Base-by-base conservation (phyloP, 30 jellyfish, hydroid and myxozoan genomes). In the Hydractinia echinata region DNA sequence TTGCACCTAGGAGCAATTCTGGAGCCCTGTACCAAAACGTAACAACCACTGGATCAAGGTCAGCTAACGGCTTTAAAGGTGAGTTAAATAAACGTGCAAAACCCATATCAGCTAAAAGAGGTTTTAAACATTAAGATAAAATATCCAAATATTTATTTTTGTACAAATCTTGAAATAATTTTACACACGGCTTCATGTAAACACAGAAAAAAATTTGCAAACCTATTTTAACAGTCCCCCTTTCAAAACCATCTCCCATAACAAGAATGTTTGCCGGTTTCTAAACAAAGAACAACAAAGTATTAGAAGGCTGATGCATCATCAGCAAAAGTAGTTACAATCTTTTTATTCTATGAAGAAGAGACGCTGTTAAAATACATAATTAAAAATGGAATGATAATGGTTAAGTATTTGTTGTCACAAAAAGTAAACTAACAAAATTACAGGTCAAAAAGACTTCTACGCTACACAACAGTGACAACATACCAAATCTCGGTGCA, bases 1-100 rank as follows among this genome's bases (percentile, higher is more conserved):
- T 86, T 14, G 97, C 97, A 9, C 97, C 97, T 30, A 91, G 97
- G 6, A 91, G 94, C 18, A 91, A 88, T 50, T 91, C 97, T 48
- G 97, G 97, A 6, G 97, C 97, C 15, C 97, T 67, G 82, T 91
- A 91, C 97, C 97, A 91, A 72, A 91, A 91, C 21, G 97, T 91
- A 8, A 91, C 97, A 58, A 91, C 97, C 51, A 91, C 97, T 0
- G 97, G 97, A 72, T 91, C 97, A 51, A 91, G 77, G 50, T 91
- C 97, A 53, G 97, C 97, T 44, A 91, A 72, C 9, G 97, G 95
- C 67, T 91, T 91, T 67, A 91, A 55, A 4, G 97, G 97, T 6
- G 97, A 90, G 81, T 91, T 86, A 87, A 91, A 91, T 7, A 91
- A 83, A 6, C 97, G 86, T 15, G 97, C 97, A 73, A 91, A 91